Evolutionary conservation across 1,140 invertebrate species (phyloP).

Genomic region (Cydia splendana): DNA sequence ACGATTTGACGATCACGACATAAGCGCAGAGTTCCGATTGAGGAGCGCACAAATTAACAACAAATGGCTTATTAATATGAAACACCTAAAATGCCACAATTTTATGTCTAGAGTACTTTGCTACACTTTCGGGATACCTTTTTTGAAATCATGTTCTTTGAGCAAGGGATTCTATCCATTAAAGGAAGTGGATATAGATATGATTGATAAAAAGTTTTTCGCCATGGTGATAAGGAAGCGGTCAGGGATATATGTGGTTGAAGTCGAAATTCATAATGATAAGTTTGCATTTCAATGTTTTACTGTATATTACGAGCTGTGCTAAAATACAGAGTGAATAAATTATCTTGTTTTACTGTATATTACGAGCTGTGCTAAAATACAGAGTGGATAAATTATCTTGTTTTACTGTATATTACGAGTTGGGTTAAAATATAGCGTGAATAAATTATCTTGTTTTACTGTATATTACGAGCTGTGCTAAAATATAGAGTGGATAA

Average conservation of each 20-base stretch:
- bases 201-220: background rate
- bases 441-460: too few species aligned
- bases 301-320: background rate
- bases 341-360: too few species aligned
- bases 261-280: background rate
- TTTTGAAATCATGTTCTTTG: background rate
- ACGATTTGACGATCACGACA: background rate
- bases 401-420: background rate
- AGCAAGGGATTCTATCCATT: background rate
- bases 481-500: too few species aligned
- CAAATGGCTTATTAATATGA: background rate
- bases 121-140: background rate
- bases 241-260: background rate
- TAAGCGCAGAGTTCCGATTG: background rate
- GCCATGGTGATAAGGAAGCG: background rate
- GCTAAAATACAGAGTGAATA: too few species aligned
- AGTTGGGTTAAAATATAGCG: too few species aligned
- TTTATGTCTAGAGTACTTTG: background rate
- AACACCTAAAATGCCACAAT: background rate
- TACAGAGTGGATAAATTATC: too few species aligned
- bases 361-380: too few species aligned
- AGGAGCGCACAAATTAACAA: background rate
- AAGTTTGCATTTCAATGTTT: background rate
- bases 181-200: background rate
- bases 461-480: background rate